Percentiles rank a stretch among this genome's conserved stretches.
Evolutionary conservation across 2,797 vertebrate species (phyloP).

Genomic region (Hippoglossus hippoglossus): DNA sequence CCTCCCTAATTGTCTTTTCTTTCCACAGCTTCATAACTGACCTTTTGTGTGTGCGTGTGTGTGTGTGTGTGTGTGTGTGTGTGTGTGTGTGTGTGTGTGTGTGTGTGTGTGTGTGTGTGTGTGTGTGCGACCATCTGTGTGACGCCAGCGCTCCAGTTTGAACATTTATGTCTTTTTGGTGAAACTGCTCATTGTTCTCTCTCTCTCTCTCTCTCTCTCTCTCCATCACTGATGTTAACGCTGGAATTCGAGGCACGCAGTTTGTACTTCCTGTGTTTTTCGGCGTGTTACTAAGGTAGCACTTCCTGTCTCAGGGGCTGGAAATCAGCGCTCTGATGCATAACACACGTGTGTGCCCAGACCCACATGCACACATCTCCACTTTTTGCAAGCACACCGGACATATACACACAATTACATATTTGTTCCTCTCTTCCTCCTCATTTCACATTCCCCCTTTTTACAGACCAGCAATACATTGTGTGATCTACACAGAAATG

Average conservation of each 20-base stretch:
- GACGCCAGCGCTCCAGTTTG: slow-evolving; percentile 52
- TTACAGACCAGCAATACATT: too few relatives aligned
- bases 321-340: slow-evolving; percentile 61
- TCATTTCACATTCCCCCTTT: too few relatives aligned
- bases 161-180: slow-evolving; percentile 62
- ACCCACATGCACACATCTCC: too few relatives aligned
- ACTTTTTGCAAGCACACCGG: too few relatives aligned
- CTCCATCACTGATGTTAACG: slow-evolving; percentile 64
- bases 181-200: slow-evolving; percentile 66
- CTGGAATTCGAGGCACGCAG: slow-evolving; percentile 81
- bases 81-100: too few relatives aligned
- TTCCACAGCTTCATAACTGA: slow-evolving; percentile 66
- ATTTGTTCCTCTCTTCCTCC: too few relatives aligned
- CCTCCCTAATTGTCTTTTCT: slow-evolving; percentile 57
- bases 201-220: slow-evolving; percentile 23
- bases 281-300: slow-evolving; percentile 80
- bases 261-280: slow-evolving; percentile 84
- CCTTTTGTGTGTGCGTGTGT: slow-evolving; percentile 59
- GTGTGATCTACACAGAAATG: too few relatives aligned
- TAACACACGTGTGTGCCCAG: slow-evolving; percentile 28
- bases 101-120: too few relatives aligned
- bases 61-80: too few relatives aligned
- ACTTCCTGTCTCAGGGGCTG: slow-evolving; percentile 79
- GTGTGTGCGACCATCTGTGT: slow-evolving; percentile 55
- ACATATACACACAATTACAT: too few relatives aligned